phyloP scores from a whole-genome alignment of 2,113 vertebrate species.

The Erpornis zantholeuca region DNA sequence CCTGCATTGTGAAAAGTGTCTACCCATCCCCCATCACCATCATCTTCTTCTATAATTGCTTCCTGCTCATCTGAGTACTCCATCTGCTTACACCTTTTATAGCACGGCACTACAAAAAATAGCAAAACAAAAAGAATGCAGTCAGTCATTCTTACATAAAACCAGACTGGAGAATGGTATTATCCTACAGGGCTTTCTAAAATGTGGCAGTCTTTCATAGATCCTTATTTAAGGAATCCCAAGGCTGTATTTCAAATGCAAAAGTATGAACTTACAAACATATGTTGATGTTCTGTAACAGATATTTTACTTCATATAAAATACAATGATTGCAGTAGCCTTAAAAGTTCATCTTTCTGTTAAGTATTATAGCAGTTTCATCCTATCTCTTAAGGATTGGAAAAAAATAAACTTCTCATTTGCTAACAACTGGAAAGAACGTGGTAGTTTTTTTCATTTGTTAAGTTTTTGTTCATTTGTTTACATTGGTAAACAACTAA shows the following conservation, averaged over 20 bases:
- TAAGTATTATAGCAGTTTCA: not conserved
- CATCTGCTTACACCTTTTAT: slow-evolving; percentile 99
- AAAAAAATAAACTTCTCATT: not conserved
- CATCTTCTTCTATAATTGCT: slow-evolving; percentile 98
- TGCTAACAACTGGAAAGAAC: not conserved
- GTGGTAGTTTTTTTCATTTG: not conserved
- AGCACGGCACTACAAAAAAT: slow-evolving; percentile 86
- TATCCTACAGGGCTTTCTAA: not conserved
- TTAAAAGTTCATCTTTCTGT: not conserved
- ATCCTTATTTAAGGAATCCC: not conserved
- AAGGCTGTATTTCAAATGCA: not conserved
- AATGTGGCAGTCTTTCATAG: not conserved
- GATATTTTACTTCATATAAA: not conserved
- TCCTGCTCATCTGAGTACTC: slow-evolving; percentile 98
- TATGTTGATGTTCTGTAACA: not conserved
- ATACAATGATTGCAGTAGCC: not conserved
- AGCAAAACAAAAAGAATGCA: not conserved
- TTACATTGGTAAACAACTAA: not conserved
- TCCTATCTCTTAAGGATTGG: not conserved
- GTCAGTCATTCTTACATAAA: not conserved
- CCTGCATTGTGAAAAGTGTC: slow-evolving; percentile 96
- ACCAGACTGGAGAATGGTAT: not conserved
- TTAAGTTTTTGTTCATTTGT: too few species aligned
- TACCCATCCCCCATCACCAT: slow-evolving; percentile 98
- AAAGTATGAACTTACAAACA: not conserved